Base-by-base conservation (phyloP, 1,140 invertebrate species). In the Leptopilina boulardi region DNA sequence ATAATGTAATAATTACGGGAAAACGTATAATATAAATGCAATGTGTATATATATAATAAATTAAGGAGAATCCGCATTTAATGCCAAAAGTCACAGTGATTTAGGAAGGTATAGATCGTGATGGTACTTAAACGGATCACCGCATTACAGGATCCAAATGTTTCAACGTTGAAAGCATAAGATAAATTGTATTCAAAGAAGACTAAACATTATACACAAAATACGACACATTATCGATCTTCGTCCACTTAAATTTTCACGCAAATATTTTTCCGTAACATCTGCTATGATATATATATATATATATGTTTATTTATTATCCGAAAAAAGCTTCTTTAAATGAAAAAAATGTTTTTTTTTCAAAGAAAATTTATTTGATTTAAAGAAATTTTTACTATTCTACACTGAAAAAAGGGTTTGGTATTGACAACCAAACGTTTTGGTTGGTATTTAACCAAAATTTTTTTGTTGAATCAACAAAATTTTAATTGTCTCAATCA, bases 101-200 rank as follows among this genome's bases (percentile, higher is more conserved):
- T 66, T 66, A 66, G 13, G n/a, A 30, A 30, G 59, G 15, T 23
- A 66, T 23, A 66, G 23, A 1, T 23, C 59, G 23, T 66, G 11
- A 3, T 9, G 23, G 11, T 66, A 66, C 21, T 66, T 66, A 30
- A 66, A 66, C 59, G 59, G 13, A 66, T 30, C 23, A 30, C 11
- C 30, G 59, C 10, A 23, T n/a, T n/a, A n/a, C 1, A 66, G 3
- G 3, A 15, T 30, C 11, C 26, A 11, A n/a, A 13, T 6, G 59
- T 66, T 34, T 15, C 59, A n/a, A 3, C 15, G 23, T 23, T 34
- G 59, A 66, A 66, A 30, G 59, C 26, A 30, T 0, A 66, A 66
- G 59, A 66, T 23, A 66, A 66, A 66, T 13, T 66, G 3, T 34
- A 66, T 66, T 66, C 59, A 66, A 6, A 66, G 10, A n/a, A 66